Base-by-base conservation (phyloP, 2,797 vertebrate species). In the Phylloscopus collybita region DNA sequence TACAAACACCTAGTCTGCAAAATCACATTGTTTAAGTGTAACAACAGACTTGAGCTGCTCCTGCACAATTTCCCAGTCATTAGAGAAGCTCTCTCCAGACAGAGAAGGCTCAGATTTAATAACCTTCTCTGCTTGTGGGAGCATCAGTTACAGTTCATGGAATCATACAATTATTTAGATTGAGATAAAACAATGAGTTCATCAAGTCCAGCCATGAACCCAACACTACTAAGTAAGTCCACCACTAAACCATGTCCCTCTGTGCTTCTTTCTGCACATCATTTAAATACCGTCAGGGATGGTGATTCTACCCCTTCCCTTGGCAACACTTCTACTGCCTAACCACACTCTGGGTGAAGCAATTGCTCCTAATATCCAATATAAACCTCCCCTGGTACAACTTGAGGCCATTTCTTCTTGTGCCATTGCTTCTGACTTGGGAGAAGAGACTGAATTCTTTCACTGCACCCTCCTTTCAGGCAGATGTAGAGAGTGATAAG, bases 211-310 rank as follows among this genome's bases (percentile, higher is more conserved):
- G 36, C 45, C 51, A 12, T 47, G 40, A 75, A 64, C 6, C 10
- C 1, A 36, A 3, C 8, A 13, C 9, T 21, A 17, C 8, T 22
- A 74, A 79, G 29, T 22, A 74, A 79, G 29, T 22, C 17, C 5
- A 17, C 14, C 14, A 15, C 22, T 60, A 69, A 71, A 59, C 5
- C 27, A 15, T 3, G 14, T 34, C 12, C 11, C 30, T 60, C 32
- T 32, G 14, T 3, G 1, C 8, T 2, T 2, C 1, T 5, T 12
- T 38, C 22, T 50, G 22, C 21, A 17, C 2, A 3, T 12, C 34
- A 8, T 64, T 67, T 40, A 36, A 73, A 53, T 9, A 56, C 11
- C 6, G 71, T 14, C 53, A 66, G 23, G 32, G 6, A 53, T 25
- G 12, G 10, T 16, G 6, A 20, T 4, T 38, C 26, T 6, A 60